Evolutionary conservation across 2,113 vertebrate genomes (phyloP).

Genomic region (Condylura cristata): DNA sequence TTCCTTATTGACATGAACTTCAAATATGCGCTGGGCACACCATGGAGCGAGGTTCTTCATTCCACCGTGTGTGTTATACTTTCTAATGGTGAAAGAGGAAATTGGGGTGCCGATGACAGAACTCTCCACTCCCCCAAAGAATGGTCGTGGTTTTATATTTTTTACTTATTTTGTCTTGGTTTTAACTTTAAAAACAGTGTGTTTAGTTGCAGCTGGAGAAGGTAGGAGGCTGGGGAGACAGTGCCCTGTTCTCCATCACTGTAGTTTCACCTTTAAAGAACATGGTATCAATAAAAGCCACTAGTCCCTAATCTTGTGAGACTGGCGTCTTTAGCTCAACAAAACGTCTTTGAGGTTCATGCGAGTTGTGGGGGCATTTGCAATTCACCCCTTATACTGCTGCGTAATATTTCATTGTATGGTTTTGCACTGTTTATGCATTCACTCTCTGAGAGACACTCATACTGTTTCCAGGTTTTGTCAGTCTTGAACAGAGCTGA

Average conservation of each 20-base stretch:
- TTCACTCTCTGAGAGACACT: no score
- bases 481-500: no score
- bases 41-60: constrained; percentile 20
- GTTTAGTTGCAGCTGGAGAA: background rate
- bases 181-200: background rate
- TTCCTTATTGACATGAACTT: constrained; percentile 43
- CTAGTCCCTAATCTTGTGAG: no score
- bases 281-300: background rate
- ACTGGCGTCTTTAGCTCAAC: no score
- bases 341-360: no score
- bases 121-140: background rate
- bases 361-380: no score
- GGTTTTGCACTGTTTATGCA: no score
- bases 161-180: background rate
- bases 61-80: background rate
- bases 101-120: background rate
- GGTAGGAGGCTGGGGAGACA: background rate
- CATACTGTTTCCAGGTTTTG: no score
- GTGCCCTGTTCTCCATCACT: background rate
- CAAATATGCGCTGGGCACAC: background rate
- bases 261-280: background rate
- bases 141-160: background rate
- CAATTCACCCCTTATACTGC: no score
- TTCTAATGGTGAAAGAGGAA: constrained; percentile 23
- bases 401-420: no score